These are phyloP conservation scores for Catocala fraxini DNA, from an alignment of 2,888 invertebrate genomes.

Conservation along the genomic window DNA sequence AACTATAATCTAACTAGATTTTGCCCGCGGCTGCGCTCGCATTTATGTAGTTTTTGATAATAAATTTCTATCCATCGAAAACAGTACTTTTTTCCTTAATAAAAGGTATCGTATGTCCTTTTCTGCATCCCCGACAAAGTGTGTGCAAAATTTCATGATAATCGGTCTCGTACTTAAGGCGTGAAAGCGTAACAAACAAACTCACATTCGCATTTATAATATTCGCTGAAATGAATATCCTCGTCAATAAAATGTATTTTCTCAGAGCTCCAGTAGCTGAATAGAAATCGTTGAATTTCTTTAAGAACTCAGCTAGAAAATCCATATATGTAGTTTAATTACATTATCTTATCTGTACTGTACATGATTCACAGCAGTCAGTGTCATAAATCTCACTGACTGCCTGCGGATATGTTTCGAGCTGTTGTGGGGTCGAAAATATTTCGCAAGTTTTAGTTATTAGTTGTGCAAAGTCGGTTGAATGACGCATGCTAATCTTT, in stretches of 20 bases:
- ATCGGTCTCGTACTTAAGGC: no score
- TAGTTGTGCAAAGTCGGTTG: slow-evolving; percentile 31
- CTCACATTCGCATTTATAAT: no score
- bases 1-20: no score
- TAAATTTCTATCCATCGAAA: no score
- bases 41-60: no score
- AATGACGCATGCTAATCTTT: slow-evolving; percentile 33
- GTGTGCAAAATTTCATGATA: no score
- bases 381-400: slow-evolving; percentile 23
- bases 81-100: no score
- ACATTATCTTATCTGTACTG: slow-evolving; percentile 16
- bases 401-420: slow-evolving; percentile 20
- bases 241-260: background rate
- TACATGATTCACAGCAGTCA: slow-evolving; percentile 24
- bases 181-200: no score
- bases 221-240: no score
- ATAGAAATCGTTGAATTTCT: background rate
- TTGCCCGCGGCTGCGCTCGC: no score
- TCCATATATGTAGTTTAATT: slow-evolving; percentile 8
- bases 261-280: background rate
- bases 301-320: slow-evolving; percentile 1
- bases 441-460: slow-evolving; percentile 39
- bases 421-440: slow-evolving; percentile 22
- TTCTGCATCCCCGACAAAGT: no score
- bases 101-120: no score